Conservation (phyloP, 2,888 invertebrate genomes). For the Erynnis tages region DNA sequence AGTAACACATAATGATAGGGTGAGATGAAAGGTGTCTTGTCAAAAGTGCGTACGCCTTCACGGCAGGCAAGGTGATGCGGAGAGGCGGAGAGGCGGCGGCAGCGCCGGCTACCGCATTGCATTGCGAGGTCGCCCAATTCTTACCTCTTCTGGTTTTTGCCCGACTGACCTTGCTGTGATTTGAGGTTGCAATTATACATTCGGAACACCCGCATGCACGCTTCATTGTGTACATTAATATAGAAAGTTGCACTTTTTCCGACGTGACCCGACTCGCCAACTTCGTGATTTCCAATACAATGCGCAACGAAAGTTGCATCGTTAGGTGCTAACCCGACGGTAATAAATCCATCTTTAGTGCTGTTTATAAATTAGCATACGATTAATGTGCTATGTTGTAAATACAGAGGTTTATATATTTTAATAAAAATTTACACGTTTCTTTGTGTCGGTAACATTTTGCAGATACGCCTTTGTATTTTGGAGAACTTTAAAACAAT, state of each 20-base stretch:
- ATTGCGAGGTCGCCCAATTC: conserved; percentile 64
- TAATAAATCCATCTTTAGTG: conserved; percentile 17
- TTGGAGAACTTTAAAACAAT: no score
- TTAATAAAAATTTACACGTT: no score
- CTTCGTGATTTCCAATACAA: conserved; percentile 30
- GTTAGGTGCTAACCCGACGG: conserved; percentile 1
- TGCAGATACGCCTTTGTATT: no score
- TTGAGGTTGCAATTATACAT: conserved; percentile 67
- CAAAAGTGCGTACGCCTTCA: conserved; percentile 38
- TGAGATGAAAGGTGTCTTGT: conserved; percentile 33
- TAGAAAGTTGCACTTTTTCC: conserved; percentile 71
- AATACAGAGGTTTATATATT: no score
- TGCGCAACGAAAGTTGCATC: conserved; percentile 31
- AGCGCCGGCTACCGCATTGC: conserved; percentile 54
- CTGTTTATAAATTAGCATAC: no score
- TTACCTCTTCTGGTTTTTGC: conserved; percentile 66
- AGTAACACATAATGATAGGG: neutral
- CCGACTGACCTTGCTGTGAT: conserved; percentile 63
- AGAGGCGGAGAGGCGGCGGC: conserved; percentile 36
- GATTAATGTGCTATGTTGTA: no score
- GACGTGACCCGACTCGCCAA: conserved; percentile 57
- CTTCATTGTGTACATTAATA: conserved; percentile 35
- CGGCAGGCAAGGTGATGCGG: conserved; percentile 24
- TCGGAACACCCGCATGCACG: conserved; percentile 48
- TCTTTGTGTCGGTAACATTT: no score